Base-by-base conservation (phyloP, 2,888 invertebrate genomes). In the Xestobium rufovillosum region DNA sequence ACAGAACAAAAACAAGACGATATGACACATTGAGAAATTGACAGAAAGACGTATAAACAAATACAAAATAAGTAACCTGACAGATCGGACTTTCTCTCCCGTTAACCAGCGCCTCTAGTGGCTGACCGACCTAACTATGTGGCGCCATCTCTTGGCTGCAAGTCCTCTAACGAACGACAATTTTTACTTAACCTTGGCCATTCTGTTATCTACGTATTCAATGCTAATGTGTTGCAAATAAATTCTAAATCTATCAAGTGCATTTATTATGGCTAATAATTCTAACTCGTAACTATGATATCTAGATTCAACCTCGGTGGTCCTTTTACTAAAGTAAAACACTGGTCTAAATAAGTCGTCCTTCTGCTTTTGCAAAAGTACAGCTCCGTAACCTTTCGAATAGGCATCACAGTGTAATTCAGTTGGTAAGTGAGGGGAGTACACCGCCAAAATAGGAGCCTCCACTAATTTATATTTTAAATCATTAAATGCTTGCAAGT, bases 251-350 rank as follows among this genome's bases (percentile, higher is more conserved):
- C 51, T 32, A 9, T 49, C 37, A 3, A 56, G 17, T 2, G 55
- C 47, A 39, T 55, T 43, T 9, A 56, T 41, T 4, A 53, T 45
- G 2, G 50, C 47, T 3, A 55, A 26, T 6, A 44, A 40, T 36
- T 59, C 56, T 1, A 59, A 17, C 29, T 57, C 56, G 32, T 52
- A 59, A 35, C 56, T 56, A 27, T 57, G 56, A 25, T 56, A 57
- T 15, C 43, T 51, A 0, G 49, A 37, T 36, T 56, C 56, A 1
- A 34, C 13, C 0, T 47, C 47, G 1, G 51, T 52, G 0, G 57
- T 53, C n/a, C 51, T 39, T 37, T 56, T 55, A 3, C 53, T 56
- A 45, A 54, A 58, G 40, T 52, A 56, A 26, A 53, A 53, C 0
- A 59, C 30, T 0, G 56, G 56, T 15, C 57, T 51, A 8, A 55